Conservation (phyloP, 2,797 vertebrate genomes). For the Lepilemur septentrionalis region DNA sequence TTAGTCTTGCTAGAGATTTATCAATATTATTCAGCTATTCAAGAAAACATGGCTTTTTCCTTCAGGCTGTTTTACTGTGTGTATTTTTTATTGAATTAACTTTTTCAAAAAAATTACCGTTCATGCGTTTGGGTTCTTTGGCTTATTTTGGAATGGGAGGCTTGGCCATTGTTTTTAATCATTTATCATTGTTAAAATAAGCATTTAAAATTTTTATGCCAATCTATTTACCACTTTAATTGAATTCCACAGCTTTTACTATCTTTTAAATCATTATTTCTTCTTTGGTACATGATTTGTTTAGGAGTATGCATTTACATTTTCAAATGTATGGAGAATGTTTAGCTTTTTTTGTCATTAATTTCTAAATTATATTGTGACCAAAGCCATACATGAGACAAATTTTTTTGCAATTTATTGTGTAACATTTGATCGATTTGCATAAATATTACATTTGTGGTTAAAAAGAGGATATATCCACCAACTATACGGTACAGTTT, state of each 20-base stretch:
- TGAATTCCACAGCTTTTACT: background rate
- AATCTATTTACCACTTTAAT: background rate
- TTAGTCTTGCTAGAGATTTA: background rate
- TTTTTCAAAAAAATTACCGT: background rate
- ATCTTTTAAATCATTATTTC: background rate
- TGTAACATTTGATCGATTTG: background rate
- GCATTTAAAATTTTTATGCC: background rate
- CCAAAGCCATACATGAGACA: background rate
- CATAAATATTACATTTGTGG: background rate
- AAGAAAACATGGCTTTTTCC: background rate
- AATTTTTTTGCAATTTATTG: background rate
- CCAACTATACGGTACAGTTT: background rate
- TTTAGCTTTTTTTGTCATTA: background rate
- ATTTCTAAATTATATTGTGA: background rate
- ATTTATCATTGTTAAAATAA: background rate
- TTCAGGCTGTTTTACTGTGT: background rate
- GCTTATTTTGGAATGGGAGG: background rate
- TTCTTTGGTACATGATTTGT: background rate
- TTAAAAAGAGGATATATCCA: background rate
- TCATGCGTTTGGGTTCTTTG: background rate
- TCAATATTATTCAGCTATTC: background rate
- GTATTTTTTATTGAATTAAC: background rate
- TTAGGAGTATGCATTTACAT: background rate
- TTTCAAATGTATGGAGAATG: background rate
- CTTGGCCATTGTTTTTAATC: background rate